phyloP scores from a whole-genome alignment of 2,888 invertebrate genomes.

The Lepetodrilus schrolli region DNA sequence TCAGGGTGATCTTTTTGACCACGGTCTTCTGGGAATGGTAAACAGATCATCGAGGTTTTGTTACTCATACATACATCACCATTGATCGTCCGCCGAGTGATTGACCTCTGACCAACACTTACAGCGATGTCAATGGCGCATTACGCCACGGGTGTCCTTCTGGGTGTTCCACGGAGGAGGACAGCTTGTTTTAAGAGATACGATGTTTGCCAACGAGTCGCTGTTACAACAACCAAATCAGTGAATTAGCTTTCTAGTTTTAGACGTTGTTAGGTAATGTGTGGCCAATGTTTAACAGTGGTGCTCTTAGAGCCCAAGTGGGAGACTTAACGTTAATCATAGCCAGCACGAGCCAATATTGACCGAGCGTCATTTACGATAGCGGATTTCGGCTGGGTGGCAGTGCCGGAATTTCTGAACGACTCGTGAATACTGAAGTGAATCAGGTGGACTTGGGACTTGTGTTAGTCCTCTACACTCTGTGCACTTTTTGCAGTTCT shows the following conservation, averaged over 20 bases:
- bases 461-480: no score
- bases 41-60: constrained; percentile 10
- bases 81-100: constrained; percentile 4
- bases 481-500: no score
- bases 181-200: constrained; percentile 1
- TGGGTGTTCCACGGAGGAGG: neutral
- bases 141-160: constrained; percentile 9
- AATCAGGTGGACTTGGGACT: no score
- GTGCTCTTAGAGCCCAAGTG: constrained; percentile 19
- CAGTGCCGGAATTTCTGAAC: constrained; percentile 11
- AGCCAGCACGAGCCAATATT: constrained; percentile 21
- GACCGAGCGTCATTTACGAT: neutral
- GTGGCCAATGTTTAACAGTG: constrained; percentile 10
- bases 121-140: neutral
- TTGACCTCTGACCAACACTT: constrained; percentile 4
- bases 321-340: constrained; percentile 4
- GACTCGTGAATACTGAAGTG: no score
- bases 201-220: neutral
- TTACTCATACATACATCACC: constrained; percentile 13
- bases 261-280: constrained; percentile 19
- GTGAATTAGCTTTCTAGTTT: constrained; percentile 16
- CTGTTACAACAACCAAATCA: neutral
- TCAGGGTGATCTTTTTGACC: no score
- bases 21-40: neutral
- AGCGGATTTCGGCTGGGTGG: neutral